Evolutionary conservation across 2,113 vertebrate species (phyloP).

Genomic region (Heloderma charlesbogerti): DNA sequence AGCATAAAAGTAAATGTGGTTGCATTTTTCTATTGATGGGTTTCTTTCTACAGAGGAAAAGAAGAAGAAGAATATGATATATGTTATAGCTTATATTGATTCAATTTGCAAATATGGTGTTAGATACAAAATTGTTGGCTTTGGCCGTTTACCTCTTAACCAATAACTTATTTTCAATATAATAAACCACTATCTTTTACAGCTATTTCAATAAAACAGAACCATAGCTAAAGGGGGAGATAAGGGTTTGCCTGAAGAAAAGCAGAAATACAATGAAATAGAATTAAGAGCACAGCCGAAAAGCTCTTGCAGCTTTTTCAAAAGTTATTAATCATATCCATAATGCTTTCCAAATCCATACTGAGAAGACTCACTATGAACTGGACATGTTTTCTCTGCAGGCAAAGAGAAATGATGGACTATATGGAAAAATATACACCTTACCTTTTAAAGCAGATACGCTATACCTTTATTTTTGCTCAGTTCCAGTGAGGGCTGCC

Average conservation of each 20-base stretch:
- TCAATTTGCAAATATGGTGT: neutral
- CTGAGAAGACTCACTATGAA: neutral
- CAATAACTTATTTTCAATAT: neutral
- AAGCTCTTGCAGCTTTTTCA: neutral
- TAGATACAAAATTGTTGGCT: neutral
- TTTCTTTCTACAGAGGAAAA: neutral
- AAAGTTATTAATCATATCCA: slow-evolving; percentile 9
- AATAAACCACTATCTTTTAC: neutral
- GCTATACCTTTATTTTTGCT: neutral
- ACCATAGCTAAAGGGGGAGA: neutral
- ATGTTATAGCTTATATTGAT: neutral
- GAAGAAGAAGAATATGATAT: neutral
- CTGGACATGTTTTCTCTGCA: neutral
- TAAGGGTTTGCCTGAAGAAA: neutral
- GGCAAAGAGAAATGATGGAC: neutral
- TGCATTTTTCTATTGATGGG: neutral
- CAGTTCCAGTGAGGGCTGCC: neutral
- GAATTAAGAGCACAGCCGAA: neutral
- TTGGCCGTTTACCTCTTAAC: neutral
- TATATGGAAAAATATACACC: neutral
- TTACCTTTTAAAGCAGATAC: neutral
- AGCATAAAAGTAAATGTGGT: neutral
- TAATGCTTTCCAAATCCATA: neutral
- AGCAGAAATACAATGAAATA: neutral
- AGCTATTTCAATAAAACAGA: neutral